Percentiles rank a stretch among this genome's conserved stretches.
phyloP scores from a whole-genome alignment of 2,888 invertebrate species.

The Macrophya annulata region DNA sequence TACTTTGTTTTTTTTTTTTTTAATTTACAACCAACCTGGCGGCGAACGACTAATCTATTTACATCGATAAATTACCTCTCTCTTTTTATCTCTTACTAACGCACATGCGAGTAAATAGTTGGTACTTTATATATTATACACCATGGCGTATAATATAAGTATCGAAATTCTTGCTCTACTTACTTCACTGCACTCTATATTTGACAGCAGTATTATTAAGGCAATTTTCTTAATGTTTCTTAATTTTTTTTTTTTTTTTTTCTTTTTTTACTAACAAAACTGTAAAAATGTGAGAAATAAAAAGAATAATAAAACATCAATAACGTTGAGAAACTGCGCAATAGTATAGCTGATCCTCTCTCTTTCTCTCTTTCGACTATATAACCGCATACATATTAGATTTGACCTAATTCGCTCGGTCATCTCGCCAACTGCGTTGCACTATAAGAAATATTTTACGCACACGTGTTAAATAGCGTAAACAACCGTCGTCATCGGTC shows the following conservation, averaged over 20 bases:
- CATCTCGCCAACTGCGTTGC: constrained; percentile 52
- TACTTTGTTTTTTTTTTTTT: not conserved
- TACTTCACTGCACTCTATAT: constrained; percentile 13
- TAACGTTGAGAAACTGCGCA: not conserved
- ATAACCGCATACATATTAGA: not conserved
- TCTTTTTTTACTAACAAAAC: not conserved
- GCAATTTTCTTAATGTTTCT: not conserved
- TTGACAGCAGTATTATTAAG: not conserved
- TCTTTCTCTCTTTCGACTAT: not conserved
- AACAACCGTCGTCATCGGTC: constrained; percentile 35
- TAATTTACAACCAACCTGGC: not conserved
- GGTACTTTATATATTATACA: not conserved
- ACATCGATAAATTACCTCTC: constrained; percentile 50
- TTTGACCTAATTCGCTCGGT: constrained; percentile 41
- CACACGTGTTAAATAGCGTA: constrained; percentile 25
- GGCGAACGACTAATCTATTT: constrained; percentile 50
- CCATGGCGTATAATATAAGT: not conserved
- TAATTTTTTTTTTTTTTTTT: too few relatives aligned
- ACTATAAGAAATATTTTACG: constrained; percentile 30
- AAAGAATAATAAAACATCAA: not conserved
- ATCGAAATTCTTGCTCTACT: not conserved
- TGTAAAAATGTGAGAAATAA: not conserved
- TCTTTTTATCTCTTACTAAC: not conserved
- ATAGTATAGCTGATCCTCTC: not conserved
- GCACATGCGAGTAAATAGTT: not conserved